phyloP scores from a whole-genome alignment of 35 echinoderm and acorn worm species.

The Nesometra sesokonis region DNA sequence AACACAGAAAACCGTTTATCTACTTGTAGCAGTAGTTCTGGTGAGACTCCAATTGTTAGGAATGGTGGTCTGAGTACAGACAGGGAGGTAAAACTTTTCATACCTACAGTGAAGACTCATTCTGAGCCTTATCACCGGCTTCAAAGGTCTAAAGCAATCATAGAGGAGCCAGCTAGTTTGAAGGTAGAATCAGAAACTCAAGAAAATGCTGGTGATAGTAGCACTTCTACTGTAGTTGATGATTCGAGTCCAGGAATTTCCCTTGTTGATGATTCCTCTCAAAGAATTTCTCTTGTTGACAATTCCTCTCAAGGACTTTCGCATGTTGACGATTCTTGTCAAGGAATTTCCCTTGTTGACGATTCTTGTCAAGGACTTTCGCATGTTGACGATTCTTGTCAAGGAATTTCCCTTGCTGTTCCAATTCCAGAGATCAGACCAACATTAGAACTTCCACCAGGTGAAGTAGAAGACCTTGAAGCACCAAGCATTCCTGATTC shows the following conservation, averaged over 20 bases:
- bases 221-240: neutral
- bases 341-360: neutral
- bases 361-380: no score
- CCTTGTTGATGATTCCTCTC: neutral
- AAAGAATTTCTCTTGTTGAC: neutral
- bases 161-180: neutral
- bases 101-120: neutral
- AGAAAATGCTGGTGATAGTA: neutral
- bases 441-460: neutral
- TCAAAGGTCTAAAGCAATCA: neutral
- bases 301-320: no score
- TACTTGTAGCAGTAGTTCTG: neutral
- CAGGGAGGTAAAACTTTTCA: neutral
- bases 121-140: neutral
- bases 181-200: neutral
- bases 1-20: constrained; percentile 18
- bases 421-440: neutral
- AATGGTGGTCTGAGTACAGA: neutral
- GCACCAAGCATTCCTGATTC: neutral
- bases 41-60: neutral
- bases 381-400: neutral
- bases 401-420: neutral
- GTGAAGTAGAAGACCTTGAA: neutral
- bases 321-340: neutral
- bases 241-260: no score